A percentile compares a stretch with the other conserved stretches of the same genome.
Evolutionary conservation across 2,113 vertebrate species (phyloP).

Genomic region (Atlantisia rogersi): DNA sequence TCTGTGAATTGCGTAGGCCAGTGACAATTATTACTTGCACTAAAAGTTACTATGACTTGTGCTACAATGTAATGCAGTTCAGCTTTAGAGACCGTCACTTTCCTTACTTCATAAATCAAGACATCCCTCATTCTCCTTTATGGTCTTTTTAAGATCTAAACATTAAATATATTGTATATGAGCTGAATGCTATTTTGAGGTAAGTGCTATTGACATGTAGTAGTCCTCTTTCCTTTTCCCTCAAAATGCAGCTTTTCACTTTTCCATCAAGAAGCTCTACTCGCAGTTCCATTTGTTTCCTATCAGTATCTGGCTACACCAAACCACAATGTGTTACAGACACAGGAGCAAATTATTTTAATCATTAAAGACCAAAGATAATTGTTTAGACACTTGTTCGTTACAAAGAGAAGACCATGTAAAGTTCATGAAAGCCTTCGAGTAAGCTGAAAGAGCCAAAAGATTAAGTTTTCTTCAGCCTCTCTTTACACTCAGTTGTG

Average conservation of each 20-base stretch:
- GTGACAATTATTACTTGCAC: background rate
- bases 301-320: background rate
- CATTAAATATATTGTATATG: background rate
- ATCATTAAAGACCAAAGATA: constrained; percentile 3
- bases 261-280: background rate
- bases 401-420: background rate
- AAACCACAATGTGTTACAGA: background rate
- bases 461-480: background rate
- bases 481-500: background rate
- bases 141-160: background rate
- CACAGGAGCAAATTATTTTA: background rate
- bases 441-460: background rate
- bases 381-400: background rate
- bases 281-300: background rate
- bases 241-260: background rate
- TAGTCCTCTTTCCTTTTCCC: background rate
- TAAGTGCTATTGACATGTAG: background rate
- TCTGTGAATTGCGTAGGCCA: background rate
- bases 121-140: background rate
- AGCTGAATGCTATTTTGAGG: background rate
- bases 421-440: background rate
- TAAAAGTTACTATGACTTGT: background rate
- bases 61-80: background rate
- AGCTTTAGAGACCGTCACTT: background rate
- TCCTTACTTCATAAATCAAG: background rate